These are phyloP conservation scores for Sula dactylatra DNA, from an alignment of 2,113 vertebrate genomes.

Conservation along the genomic window DNA sequence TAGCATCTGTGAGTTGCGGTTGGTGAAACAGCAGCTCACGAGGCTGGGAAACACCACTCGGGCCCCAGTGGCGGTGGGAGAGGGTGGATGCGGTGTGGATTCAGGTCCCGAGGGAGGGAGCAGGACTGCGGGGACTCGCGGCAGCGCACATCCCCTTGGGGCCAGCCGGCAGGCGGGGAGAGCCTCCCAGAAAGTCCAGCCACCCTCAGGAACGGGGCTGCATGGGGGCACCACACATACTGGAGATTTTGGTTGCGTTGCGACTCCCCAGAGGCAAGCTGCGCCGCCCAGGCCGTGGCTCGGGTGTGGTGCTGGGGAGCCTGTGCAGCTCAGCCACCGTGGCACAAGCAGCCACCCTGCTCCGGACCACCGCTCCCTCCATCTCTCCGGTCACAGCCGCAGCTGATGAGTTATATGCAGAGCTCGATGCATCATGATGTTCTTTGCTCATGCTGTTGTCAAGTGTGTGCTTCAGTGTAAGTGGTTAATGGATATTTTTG, in stretches of 20 bases:
- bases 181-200: not conserved
- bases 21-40: not conserved
- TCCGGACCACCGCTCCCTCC: not conserved
- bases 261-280: not conserved
- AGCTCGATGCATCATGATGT: not conserved
- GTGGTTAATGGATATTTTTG: not conserved
- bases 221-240: rapidly evolving
- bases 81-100: not conserved
- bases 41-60: rapidly evolving
- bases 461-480: not conserved
- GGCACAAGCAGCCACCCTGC: not conserved
- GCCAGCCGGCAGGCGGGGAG: not conserved
- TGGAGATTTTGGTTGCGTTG: not conserved
- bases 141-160: rapidly evolving
- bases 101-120: not conserved
- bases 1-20: not conserved
- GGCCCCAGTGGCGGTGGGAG: rapidly evolving
- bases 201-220: not conserved
- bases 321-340: rapidly evolving
- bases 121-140: not conserved
- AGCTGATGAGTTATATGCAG: not conserved
- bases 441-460: conserved; percentile 23
- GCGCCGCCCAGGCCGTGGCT: not conserved
- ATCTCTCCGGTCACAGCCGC: rapidly evolving
- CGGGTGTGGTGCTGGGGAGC: not conserved